phyloP scores from a whole-genome alignment of 2,888 invertebrate genomes.

The Thysanoteuthis rhombus region DNA sequence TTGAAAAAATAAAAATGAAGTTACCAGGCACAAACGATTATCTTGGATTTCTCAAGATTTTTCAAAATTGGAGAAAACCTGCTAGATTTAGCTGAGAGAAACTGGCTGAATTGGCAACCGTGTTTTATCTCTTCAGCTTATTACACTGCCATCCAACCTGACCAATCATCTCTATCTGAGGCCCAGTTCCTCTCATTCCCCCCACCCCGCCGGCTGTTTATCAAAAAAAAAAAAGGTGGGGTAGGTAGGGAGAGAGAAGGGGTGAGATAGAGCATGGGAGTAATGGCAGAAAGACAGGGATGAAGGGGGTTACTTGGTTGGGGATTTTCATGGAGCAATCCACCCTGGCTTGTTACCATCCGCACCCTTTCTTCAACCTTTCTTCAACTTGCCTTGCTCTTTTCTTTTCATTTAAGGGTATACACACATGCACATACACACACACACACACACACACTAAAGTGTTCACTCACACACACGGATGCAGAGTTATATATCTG shows the following conservation, averaged over 20 bases:
- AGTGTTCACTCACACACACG: neutral
- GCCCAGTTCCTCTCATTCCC: neutral
- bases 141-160: neutral
- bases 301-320: neutral
- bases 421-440: neutral
- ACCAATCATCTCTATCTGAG: neutral
- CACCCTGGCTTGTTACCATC: neutral
- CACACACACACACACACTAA: neutral
- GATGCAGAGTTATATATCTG: no score
- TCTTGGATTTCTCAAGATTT: no score
- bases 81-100: no score
- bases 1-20: no score
- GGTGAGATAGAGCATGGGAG: neutral
- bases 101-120: no score
- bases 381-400: neutral
- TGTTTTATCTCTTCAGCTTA: neutral
- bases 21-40: no score
- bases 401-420: no score
- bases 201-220: neutral
- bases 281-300: neutral
- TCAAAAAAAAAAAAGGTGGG: neutral
- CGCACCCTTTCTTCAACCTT: no score
- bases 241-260: neutral
- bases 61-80: no score
- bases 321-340: neutral